A percentile compares a stretch with the other conserved stretches of the same genome.
These are phyloP conservation scores for Lanius collurio DNA, from an alignment of 2,113 vertebrate genomes.

Conservation along the genomic window DNA sequence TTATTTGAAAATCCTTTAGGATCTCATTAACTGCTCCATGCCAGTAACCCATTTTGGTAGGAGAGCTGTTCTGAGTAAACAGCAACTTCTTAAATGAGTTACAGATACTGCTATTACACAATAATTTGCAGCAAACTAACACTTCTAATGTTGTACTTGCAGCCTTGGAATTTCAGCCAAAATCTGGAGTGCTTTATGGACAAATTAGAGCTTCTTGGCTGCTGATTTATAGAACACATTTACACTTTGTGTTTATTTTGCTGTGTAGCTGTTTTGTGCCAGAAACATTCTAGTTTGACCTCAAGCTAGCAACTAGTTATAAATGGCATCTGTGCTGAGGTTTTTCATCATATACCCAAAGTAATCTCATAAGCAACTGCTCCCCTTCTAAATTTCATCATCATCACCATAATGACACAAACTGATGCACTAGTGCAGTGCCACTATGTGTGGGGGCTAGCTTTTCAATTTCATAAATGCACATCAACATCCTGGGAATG, in stretches of 20 bases:
- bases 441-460: background rate
- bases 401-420: background rate
- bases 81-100: slow-evolving; percentile 9
- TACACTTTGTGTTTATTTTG: background rate
- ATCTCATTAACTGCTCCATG: slow-evolving; percentile 15
- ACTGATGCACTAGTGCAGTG: background rate
- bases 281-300: background rate
- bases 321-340: background rate
- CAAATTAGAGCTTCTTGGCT: background rate
- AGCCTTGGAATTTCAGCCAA: background rate
- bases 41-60: background rate
- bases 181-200: background rate
- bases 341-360: background rate
- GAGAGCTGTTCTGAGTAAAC: slow-evolving; percentile 15
- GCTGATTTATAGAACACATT: background rate
- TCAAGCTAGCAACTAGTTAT: background rate
- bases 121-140: background rate
- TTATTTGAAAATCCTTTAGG: slow-evolving; percentile 54
- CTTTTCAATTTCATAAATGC: slow-evolving; percentile 41
- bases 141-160: background rate
- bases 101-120: background rate
- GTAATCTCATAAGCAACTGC: background rate
- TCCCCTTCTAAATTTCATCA: background rate
- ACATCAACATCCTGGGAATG: background rate
- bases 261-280: background rate